Evolutionary conservation across 2,797 vertebrate species (phyloP), one percentile per base, ranked within the genome.

Genomic region (Sebastes itinus): DNA sequence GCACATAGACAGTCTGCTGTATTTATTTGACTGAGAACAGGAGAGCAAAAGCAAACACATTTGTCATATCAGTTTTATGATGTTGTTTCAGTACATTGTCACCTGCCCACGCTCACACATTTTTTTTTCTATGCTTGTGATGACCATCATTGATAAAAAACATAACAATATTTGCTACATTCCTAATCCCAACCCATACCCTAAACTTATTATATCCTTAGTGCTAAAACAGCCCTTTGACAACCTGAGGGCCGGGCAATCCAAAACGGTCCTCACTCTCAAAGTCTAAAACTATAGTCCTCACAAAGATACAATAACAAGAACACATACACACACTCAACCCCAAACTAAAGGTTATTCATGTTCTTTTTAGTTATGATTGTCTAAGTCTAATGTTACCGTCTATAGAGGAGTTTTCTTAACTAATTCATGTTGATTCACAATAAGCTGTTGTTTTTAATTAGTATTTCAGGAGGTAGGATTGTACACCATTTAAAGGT

Each of bases 241-340:
- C 1, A 0, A 11, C 27, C 13, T 18, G 46, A n/a, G 3, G 3
- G 5, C 13, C 0, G 8, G 25, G 25, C 2, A 16, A 28, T 23
- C 11, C 5, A 35, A 58, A 69, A 69, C 16, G 11, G 54, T 25
- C 23, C 33, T 22, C 7, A 3, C 7, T 28, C 3, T 28, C 7
- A 30, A 9, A 20, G 22, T 71, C 2, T 38, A 58, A 25, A 58
- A 12, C 25, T 12, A 1, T n/a, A 13, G 23, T 71, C 55, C 55
- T 42, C 35, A 27, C 10, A 71, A 42, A 14, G 22, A 27, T 20
- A 58, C 14, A 32, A 68, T 7, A 56, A 25, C 27, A 12, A 58
- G 14, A 56, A 20, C 8, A 27, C 9, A 56, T 6, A 22, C 18
- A 52, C 42, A 38, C n/a, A 33, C 20, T 20, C 35, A 60, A 10